Base-by-base conservation (phyloP, 2,888 invertebrate species). In the Drosophila infuscata region DNA sequence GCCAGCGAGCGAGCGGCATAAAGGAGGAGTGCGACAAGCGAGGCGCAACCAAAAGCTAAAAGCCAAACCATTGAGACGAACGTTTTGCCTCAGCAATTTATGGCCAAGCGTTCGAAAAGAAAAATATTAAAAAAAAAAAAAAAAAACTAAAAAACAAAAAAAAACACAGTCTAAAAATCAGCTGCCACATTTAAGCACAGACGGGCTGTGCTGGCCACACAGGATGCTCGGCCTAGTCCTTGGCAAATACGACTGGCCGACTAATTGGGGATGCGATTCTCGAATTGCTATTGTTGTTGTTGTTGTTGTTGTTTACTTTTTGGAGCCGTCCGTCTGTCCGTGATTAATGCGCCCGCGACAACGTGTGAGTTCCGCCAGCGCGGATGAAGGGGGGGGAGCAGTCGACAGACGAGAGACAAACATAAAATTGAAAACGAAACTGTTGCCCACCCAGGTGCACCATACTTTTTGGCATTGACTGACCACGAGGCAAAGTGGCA, bases 261-360 rank as follows among this genome's bases (percentile, higher is more conserved):
- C 79, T 83, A 79, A 76, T 76, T 81, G 81, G 81, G 58, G 79
- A 43, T 81, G 67, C 61, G 69, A 59, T 59, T 76, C 65, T 65
- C 33, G 46, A 64, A 30, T 43, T 66, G 32, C 52, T 61, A 38
- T 33, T 61, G 48, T 38, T 35, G 48, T 54, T 54, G 20, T 63
- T 76, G 33, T 1, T 25, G 20, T 25, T 25, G 20, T 25, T 25
- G 20, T 62, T 74, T 54, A 70, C 70, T 65, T 79, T 80, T 70
- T 67, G 77, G 73, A 62, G 82, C 70, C 69, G 68, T 60, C 73
- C 73, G 57, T 36, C 67, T 33, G 67, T 66, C 53, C 67, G 75
- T 90, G 86, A 91, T 91, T 91, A 86, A 91, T 90, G 91, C 81
- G 75, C 71, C 73, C 76, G 84, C 76, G 81, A 78, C 90, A 77